Evolutionary conservation across 2,797 vertebrate genomes (phyloP).

Genomic region (Sebastes vulpes): DNA sequence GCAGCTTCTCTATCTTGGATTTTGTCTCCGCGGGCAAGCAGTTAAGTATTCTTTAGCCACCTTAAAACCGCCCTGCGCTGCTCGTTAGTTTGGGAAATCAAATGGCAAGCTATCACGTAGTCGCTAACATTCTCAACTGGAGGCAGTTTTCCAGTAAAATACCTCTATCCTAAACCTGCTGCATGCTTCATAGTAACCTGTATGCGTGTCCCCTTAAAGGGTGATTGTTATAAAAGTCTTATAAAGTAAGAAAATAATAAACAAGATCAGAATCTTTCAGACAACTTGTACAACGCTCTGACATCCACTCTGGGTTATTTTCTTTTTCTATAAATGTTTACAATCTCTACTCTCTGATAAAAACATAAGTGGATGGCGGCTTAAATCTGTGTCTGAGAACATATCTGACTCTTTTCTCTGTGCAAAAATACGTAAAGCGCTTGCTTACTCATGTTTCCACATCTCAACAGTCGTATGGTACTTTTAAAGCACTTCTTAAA

Average conservation of each 20-base stretch:
- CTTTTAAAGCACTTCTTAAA: constrained; percentile 87
- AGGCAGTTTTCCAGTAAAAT: constrained; percentile 34
- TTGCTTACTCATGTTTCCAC: constrained; percentile 58
- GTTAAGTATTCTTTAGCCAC: neutral
- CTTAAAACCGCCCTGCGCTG: constrained; percentile 5
- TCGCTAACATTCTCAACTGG: constrained; percentile 17
- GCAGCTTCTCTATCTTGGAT: constrained; percentile 41
- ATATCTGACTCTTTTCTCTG: constrained; percentile 43
- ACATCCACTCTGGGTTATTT: constrained; percentile 36
- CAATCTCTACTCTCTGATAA: constrained; percentile 67
- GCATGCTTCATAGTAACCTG: constrained; percentile 42
- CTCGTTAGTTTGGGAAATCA: constrained; percentile 10
- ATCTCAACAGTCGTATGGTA: constrained; percentile 85
- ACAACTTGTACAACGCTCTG: constrained; percentile 53
- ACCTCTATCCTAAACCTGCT: constrained; percentile 23
- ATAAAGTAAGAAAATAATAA: constrained; percentile 73
- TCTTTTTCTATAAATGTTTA: constrained; percentile 48
- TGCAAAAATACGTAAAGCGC: constrained; percentile 81
- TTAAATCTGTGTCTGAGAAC: constrained; percentile 46
- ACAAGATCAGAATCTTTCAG: constrained; percentile 66
- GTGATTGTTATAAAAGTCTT: constrained; percentile 71
- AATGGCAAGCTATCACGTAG: constrained; percentile 7
- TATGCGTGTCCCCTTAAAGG: constrained; percentile 65
- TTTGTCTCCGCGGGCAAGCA: constrained; percentile 8
- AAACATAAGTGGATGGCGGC: constrained; percentile 42